A percentile compares a stretch with the other conserved stretches of the same genome.
phyloP scores from a whole-genome alignment of 1,140 invertebrate genomes.

The Ceratina calcarata region DNA sequence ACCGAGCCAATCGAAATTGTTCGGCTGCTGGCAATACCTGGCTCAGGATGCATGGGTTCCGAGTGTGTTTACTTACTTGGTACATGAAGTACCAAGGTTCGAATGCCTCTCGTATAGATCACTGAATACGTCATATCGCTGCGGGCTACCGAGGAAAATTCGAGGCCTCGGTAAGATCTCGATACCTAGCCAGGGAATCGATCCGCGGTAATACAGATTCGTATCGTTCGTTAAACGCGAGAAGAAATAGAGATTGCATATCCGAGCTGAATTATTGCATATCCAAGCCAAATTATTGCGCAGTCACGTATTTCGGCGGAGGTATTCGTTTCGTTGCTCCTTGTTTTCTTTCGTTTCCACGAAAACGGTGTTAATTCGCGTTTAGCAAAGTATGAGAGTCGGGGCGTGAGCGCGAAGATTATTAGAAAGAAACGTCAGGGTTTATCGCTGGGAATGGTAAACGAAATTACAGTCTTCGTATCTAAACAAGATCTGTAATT shows the following conservation, averaged over 20 bases:
- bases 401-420: background rate
- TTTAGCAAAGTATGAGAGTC: background rate
- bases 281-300: no score
- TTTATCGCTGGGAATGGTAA: background rate
- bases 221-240: no score
- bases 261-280: no score
- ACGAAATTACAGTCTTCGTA: background rate
- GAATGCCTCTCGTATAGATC: slow-evolving; percentile 32
- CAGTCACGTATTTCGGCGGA: no score
- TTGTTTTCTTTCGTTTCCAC: background rate
- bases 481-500: background rate
- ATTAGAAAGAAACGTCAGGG: background rate
- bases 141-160: slow-evolving; percentile 31
- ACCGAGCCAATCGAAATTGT: slow-evolving; percentile 51
- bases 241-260: no score
- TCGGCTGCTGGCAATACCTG: slow-evolving; percentile 29
- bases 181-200: background rate
- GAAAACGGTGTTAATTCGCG: background rate
- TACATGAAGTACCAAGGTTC: slow-evolving; percentile 39
- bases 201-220: background rate
- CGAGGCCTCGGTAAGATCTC: background rate
- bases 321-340: background rate
- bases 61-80: slow-evolving; percentile 50
- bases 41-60: background rate
- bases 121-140: slow-evolving; percentile 31